These are phyloP conservation scores for Danio choprae DNA, from an alignment of 2,797 vertebrate genomes.

Conservation along the genomic window DNA sequence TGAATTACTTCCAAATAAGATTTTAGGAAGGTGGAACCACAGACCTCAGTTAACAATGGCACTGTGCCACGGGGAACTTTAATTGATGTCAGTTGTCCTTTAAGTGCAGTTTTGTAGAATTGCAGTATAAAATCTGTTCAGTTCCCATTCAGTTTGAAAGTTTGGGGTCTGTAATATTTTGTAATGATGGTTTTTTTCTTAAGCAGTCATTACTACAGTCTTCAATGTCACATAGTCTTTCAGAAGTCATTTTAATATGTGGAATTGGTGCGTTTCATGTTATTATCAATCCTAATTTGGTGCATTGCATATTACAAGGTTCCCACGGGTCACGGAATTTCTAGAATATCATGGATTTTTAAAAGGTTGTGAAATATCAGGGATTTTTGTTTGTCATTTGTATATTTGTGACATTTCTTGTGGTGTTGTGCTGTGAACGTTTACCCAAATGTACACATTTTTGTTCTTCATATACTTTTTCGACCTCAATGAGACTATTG, in stretches of 20 bases:
- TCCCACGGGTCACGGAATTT: too few relatives aligned
- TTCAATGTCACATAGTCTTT: not conserved
- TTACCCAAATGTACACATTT: too few relatives aligned
- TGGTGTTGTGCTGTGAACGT: too few relatives aligned
- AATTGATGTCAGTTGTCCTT: not conserved
- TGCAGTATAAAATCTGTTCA: too few relatives aligned
- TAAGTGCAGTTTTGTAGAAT: not conserved
- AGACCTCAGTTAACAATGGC: not conserved
- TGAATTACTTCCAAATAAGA: constrained; percentile 15
- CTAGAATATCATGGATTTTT: too few relatives aligned
- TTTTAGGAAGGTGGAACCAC: constrained; percentile 24
- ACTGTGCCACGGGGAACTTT: constrained; percentile 1
- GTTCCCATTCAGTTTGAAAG: not conserved
- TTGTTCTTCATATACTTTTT: too few relatives aligned
- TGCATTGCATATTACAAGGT: too few relatives aligned
- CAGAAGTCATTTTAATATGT: not conserved
- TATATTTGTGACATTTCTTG: too few relatives aligned
- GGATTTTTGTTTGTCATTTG: too few relatives aligned
- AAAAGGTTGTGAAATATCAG: too few relatives aligned
- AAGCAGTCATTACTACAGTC: not conserved
- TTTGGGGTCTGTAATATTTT: not conserved
- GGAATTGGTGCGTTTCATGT: not conserved
- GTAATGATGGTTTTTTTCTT: not conserved
- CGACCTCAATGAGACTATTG: too few relatives aligned
- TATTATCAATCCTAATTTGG: not conserved